Evolutionary conservation across 1,140 invertebrate species (phyloP).

Genomic region (Eulimnadia texana): DNA sequence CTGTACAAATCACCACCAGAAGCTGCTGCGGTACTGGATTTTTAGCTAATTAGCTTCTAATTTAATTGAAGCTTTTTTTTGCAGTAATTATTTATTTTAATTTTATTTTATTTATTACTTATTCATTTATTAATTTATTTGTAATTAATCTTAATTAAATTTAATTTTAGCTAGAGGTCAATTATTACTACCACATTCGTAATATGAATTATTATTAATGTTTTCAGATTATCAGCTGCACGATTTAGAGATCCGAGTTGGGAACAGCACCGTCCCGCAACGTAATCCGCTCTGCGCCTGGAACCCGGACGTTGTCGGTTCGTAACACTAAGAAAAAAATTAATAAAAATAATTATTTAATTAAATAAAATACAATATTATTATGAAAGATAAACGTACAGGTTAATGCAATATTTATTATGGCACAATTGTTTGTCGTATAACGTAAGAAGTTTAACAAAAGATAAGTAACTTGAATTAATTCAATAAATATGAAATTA

Average conservation of each 20-base stretch:
- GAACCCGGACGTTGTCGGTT: conserved; percentile 81
- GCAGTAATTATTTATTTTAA: not conserved
- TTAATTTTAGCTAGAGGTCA: too few relatives aligned
- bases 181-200: too few relatives aligned
- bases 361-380: not conserved
- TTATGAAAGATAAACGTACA: not conserved
- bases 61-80: not conserved
- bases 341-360: not conserved
- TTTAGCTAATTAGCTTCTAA: not conserved
- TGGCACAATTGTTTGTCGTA: too few relatives aligned
- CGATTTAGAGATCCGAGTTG: conserved; percentile 79
- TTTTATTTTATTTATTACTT: too few relatives aligned
- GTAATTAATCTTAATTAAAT: too few relatives aligned
- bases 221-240: conserved; percentile 43
- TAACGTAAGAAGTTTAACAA: too few relatives aligned
- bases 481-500: too few relatives aligned
- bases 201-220: not conserved
- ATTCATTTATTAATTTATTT: too few relatives aligned
- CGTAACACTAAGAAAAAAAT: too few relatives aligned
- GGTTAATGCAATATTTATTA: too few relatives aligned
- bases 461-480: too few relatives aligned
- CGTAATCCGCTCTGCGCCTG: conserved; percentile 80
- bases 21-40: conserved; percentile 56
- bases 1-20: conserved; percentile 68
- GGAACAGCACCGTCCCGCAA: conserved; percentile 72